Evolutionary conservation across 2,113 vertebrate species (phyloP), one percentile per base, ranked within the genome.

Genomic region (Tursiops truncatus): DNA sequence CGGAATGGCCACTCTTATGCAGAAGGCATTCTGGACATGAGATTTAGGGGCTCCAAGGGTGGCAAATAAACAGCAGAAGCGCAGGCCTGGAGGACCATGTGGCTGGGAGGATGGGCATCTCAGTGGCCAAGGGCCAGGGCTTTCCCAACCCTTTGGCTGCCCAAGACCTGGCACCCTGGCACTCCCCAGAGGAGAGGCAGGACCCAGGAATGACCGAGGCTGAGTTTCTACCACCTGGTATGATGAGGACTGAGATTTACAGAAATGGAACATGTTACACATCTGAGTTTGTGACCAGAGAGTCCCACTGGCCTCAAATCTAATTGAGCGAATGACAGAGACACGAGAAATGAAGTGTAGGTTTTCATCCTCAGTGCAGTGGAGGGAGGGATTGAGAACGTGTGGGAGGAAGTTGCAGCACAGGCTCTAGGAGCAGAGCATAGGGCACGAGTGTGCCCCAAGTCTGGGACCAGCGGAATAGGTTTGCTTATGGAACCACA

Each of bases 1-100:
- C 36, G 14, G 2, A 83, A 84, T 2, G 6, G 26, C 1, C 10
- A 47, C 9, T 15, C 23, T 38, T 2, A 18, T 4, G 0, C 4
- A 62, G 47, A 5, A 65, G 44, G 36, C 28, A 17, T 25, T 41
- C 67, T 50, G 28, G 41, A 68, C 25, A 4, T 2, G 17, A 70
- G 33, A n/a, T 21, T 60, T 25, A 6, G n/a, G 21, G 25, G 28
- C 13, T 74, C 87, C 84, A 65, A 36, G 23, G 0, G 1, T 58
- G 25, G 50, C 25, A 28, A 76, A 65, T 33, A 65, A 87, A 91
- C 25, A 50, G 20, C 25, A 77, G 44, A 5, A 63, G 31, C 4
- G 8, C 4, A 0, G 36, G 38, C 28, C 73, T 77, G 26, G 60
- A 20, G 74, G 26, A 47, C 23, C 41, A 5, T 8, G 23, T 25